Base-by-base conservation (phyloP, 2,888 invertebrate species). In the Busseola fusca region DNA sequence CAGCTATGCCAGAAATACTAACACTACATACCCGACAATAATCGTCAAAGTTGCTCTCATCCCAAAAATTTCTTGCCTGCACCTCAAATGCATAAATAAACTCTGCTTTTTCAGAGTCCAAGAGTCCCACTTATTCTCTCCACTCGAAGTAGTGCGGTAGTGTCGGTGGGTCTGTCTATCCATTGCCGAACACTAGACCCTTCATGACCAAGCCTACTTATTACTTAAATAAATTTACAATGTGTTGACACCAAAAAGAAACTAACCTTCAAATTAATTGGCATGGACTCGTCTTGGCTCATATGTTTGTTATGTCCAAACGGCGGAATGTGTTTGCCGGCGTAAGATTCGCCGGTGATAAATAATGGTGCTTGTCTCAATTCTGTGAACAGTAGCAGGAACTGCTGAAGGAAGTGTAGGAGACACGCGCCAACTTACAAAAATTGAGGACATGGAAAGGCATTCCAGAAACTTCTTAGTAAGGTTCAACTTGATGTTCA, bases 401-500 rank as follows among this genome's bases (percentile, higher is more conserved):
- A 70, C 48, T 70, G 59, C 40, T 72, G 70, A 30, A 50, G 16
- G 2, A 68, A 40, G n/a, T 6, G 14, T 4, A 69, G 21, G 16
- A 65, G 65, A 62, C 42, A 42, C 6, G n/a, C 63, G 96, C 93
- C 72, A 37, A 69, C 10, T 72, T 69, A 18, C 5, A 57, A 40
- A 27, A 45, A 27, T 9, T 1, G 21, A 30, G 0, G 6, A 52
- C 3, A 4, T 21, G 1, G 0, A 96, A 94, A 25, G 95, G 95
- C 78, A 93, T 93, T 16, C 90, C 25, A 95, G 87, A 2, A n/a
- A 30, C 3, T 65, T 95, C 92, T 0, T 94, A 92, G 85, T 96
- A 97, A 5, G 18, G 45, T 56, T 69, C 4, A 0, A 72, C 42
- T 54, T 54, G n/a, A 69, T 14, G 25, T 5, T 69, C 21, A 9